Conservation (phyloP, 2,888 invertebrate species). For the Trypoxylon attenuatum region DNA sequence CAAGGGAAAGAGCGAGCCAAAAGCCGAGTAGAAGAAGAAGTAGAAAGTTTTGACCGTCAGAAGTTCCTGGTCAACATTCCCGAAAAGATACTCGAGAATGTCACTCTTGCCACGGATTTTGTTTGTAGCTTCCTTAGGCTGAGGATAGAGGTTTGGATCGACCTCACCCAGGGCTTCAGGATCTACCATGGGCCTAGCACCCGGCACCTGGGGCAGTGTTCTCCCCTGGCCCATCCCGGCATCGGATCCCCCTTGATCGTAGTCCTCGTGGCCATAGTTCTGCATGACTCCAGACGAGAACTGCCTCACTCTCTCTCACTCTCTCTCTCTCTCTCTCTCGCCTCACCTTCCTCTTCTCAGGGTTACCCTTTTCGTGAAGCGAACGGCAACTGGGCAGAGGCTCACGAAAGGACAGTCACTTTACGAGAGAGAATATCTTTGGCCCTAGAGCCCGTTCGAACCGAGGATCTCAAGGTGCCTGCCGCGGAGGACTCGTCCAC, state of each 20-base stretch:
- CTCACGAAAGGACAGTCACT: neutral
- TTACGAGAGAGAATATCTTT: no score
- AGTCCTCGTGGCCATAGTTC: slow-evolving; percentile 67
- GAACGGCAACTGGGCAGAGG: neutral
- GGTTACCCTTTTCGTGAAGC: no score
- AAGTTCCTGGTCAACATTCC: slow-evolving; percentile 91
- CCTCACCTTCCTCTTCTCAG: no score
- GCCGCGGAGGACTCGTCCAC: slow-evolving; percentile 2
- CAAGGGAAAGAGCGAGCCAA: slow-evolving; percentile 97
- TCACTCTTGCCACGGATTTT: slow-evolving; percentile 92
- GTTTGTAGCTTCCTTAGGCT: slow-evolving; percentile 91
- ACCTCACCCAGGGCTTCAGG: slow-evolving; percentile 90
- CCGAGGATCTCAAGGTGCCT: neutral
- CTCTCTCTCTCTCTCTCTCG: neutral
- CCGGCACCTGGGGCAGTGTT: slow-evolving; percentile 61
- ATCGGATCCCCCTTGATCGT: slow-evolving; percentile 52
- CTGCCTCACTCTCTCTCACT: neutral
- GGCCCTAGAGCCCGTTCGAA: neutral
- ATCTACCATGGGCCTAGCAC: slow-evolving; percentile 84
- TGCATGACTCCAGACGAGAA: slow-evolving; percentile 55
- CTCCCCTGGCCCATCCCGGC: slow-evolving; percentile 33
- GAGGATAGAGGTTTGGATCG: slow-evolving; percentile 87
- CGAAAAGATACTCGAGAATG: slow-evolving; percentile 87
- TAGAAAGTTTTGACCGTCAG: slow-evolving; percentile 98
- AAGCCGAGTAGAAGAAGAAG: slow-evolving; percentile 99